Evolutionary conservation across 2,797 vertebrate species (phyloP), one percentile per base, ranked within the genome.

Genomic region (Lepus oiostolus): DNA sequence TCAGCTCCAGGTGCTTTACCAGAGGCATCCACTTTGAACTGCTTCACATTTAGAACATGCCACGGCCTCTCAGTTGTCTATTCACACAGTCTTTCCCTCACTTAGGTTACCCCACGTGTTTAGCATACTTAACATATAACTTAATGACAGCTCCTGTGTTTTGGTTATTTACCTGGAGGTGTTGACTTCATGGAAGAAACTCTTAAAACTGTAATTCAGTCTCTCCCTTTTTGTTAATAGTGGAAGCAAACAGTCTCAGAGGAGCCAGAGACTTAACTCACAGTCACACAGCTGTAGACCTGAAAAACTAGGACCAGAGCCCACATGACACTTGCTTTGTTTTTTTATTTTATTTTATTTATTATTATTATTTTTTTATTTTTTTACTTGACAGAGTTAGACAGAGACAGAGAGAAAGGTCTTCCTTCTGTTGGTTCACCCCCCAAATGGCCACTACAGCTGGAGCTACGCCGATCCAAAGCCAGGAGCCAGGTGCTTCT

Each of bases 181-280:
- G 70, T 8, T 88, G 50, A 17, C 65, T 89, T 97, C 28, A 68
- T 93, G 75, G 72, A 95, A 84, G 58, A 54, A 70, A 79, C 72
- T 62, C 84, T 95, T 95, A 62, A 83, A 94, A 47, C 95, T 79
- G 68, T 90, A 92, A 76, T 63, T 90, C 24, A 77, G 0, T 26
- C 12, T 88, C 38, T 76, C 0, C 68, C 19, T 62, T 35, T 94
- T 88, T 83, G 65, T 85, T 38, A 54, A 47, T 86, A 76, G 26
- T 92, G 8, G 68, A 85, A 16, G 42, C 54, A 74, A 47, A 60
- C 30, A 65, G 17, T 71, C 38, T 87, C 62, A n/a, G 63, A 77
- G 87, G 76, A 93, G 58, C 47, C 67, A 87, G 76, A 26, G 74
- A 38, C 32, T 68, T 92, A 90, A n/a, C 26, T 58, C 60, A 65